These are phyloP conservation scores for Callipepla californica DNA, from an alignment of 2,113 vertebrate species.

Conservation along the genomic window DNA sequence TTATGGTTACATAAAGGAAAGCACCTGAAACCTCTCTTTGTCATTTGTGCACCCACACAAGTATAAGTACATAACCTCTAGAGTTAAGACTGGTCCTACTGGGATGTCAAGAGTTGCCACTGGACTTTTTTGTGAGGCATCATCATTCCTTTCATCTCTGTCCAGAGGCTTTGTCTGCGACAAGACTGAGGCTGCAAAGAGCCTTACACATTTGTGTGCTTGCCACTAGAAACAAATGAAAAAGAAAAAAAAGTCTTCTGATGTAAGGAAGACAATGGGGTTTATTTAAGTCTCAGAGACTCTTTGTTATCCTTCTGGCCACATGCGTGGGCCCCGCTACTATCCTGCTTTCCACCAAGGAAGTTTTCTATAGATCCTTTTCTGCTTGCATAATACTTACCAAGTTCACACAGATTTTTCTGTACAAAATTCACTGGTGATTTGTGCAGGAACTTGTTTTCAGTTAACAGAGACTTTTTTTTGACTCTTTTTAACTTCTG, in stretches of 20 bases:
- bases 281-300: background rate
- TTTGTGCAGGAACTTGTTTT: background rate
- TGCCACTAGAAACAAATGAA: slow-evolving; percentile 32
- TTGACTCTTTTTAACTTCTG: background rate
- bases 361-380: background rate
- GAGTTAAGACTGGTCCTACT: background rate
- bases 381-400: background rate
- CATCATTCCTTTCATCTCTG: slow-evolving; percentile 19
- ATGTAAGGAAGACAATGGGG: slow-evolving; percentile 32
- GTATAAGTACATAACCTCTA: background rate
- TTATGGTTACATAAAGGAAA: background rate
- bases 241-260: background rate
- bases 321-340: background rate
- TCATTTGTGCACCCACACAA: background rate
- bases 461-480: background rate
- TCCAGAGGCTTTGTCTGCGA: slow-evolving; percentile 9
- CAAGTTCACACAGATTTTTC: background rate
- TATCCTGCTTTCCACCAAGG: background rate
- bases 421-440: background rate
- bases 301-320: slow-evolving; percentile 40
- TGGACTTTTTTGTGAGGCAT: background rate
- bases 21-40: slow-evolving; percentile 1
- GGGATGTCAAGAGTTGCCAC: background rate
- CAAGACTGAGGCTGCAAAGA: background rate
- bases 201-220: background rate